Evolutionary conservation across 2,888 invertebrate genomes (phyloP).

Genomic region (Pristionchus entomophagus): DNA sequence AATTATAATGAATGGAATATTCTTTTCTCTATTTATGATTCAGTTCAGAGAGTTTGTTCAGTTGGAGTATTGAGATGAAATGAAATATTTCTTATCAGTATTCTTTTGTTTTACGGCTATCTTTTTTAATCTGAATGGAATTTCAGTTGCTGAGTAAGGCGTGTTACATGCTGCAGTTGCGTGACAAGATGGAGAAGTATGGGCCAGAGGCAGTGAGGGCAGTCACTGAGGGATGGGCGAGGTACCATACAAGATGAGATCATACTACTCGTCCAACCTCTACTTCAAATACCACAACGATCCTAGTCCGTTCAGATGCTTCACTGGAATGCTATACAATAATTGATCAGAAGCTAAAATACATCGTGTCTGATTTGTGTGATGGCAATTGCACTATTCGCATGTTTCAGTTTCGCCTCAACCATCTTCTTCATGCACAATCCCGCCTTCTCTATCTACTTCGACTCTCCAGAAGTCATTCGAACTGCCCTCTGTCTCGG

Average conservation of each 20-base stretch:
- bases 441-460: slow-evolving; percentile 47
- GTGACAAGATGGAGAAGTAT: slow-evolving; percentile 20
- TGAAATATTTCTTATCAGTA: too few relatives aligned
- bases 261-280: too few relatives aligned
- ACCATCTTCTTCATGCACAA: slow-evolving; percentile 58
- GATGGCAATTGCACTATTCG: too few relatives aligned
- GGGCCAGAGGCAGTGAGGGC: neutral
- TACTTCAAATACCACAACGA: too few relatives aligned
- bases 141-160: slow-evolving; percentile 38
- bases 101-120: too few relatives aligned
- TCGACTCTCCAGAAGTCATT: slow-evolving; percentile 52
- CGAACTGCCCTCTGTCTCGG: slow-evolving; percentile 60
- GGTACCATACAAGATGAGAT: slow-evolving; percentile 9
- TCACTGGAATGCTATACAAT: too few relatives aligned
- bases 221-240: slow-evolving; percentile 41
- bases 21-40: neutral
- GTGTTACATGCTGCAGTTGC: slow-evolving; percentile 29
- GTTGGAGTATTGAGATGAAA: too few relatives aligned
- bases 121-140: neutral
- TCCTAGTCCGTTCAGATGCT: too few relatives aligned
- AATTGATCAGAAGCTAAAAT: too few relatives aligned
- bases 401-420: slow-evolving; percentile 58
- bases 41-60: too few relatives aligned
- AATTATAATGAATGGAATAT: neutral
- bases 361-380: too few relatives aligned